Percentiles rank a stretch among this genome's conserved stretches.
These are phyloP conservation scores for Oryzias curvinotus DNA, from an alignment of 2,113 vertebrate species.

Conservation along the genomic window DNA sequence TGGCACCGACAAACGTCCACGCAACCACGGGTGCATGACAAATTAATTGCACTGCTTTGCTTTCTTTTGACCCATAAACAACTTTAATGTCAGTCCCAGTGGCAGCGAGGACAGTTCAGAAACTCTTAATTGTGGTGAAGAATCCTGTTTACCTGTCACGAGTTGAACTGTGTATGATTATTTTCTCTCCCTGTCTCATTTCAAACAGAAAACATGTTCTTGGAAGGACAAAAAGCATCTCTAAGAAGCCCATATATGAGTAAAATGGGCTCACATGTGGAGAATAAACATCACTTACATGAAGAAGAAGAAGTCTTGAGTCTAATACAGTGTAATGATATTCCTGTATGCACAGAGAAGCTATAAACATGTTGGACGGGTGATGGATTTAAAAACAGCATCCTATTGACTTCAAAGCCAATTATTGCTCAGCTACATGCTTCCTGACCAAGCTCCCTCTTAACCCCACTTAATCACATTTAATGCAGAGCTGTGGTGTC, in stretches of 20 bases:
- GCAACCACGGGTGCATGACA: conserved; percentile 29
- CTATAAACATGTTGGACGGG: conserved; percentile 9
- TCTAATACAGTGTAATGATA: conserved; percentile 2
- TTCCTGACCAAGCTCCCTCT: conserved; percentile 28
- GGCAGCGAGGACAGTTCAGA: conserved; percentile 27
- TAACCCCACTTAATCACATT: conserved; percentile 51
- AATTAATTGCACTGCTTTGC: conserved; percentile 54
- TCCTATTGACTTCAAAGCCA: conserved; percentile 31
- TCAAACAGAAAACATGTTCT: no score
- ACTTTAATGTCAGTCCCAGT: conserved; percentile 45
- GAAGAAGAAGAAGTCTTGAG: no score
- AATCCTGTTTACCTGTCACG: conserved; percentile 38
- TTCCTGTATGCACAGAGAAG: neutral
- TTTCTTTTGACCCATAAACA: conserved; percentile 36
- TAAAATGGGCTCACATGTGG: neutral
- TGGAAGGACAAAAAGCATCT: conserved; percentile 13
- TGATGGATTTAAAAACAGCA: conserved; percentile 25
- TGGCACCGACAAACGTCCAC: conserved; percentile 29
- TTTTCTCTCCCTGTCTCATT: conserved; percentile 17
- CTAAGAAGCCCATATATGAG: neutral
- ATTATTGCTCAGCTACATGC: conserved; percentile 27
- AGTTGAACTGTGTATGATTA: conserved; percentile 16
- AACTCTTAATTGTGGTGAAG: conserved; percentile 43
- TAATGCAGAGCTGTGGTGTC: conserved; percentile 59
- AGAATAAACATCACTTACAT: no score